Conservation (phyloP, 2,888 invertebrate genomes). For the Geophilus truncorum region DNA sequence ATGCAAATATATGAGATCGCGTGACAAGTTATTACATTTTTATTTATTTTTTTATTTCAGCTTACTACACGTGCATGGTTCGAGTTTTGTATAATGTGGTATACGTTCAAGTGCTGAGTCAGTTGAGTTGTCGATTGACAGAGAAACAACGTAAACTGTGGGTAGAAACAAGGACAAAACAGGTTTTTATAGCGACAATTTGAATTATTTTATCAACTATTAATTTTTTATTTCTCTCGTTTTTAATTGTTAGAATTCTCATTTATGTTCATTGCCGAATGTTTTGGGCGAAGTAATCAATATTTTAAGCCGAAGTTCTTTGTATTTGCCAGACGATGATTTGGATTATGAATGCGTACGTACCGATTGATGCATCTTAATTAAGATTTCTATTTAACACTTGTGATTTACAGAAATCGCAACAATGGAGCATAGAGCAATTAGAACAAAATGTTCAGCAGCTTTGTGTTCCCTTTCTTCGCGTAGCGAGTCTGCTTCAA, state of each 20-base stretch:
- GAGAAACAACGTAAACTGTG: constrained; percentile 47
- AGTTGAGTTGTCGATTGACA: constrained; percentile 54
- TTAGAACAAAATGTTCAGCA: constrained; percentile 62
- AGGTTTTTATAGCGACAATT: background rate
- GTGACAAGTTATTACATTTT: background rate
- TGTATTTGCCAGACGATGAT: constrained; percentile 59
- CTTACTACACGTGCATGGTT: constrained; percentile 80
- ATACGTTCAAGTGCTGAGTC: constrained; percentile 81
- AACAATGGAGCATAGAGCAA: constrained; percentile 39
- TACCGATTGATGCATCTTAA: background rate
- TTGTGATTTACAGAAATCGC: background rate
- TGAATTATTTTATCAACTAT: background rate
- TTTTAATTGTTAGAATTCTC: background rate
- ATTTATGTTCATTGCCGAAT: constrained; percentile 36
- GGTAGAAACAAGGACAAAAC: constrained; percentile 42
- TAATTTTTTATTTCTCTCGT: background rate
- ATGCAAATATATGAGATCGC: background rate
- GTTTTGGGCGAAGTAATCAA: constrained; percentile 50
- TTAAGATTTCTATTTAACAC: background rate
- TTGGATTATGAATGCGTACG: constrained; percentile 35
- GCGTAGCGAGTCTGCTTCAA: constrained; percentile 73
- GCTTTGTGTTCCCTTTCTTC: constrained; percentile 74
- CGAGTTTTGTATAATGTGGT: constrained; percentile 81
- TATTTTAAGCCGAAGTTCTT: constrained; percentile 55
- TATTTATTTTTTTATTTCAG: constrained; percentile 53